Evolutionary conservation across 2,797 vertebrate genomes (phyloP), one percentile per base, ranked within the genome.

Genomic region (Xenops minutus): DNA sequence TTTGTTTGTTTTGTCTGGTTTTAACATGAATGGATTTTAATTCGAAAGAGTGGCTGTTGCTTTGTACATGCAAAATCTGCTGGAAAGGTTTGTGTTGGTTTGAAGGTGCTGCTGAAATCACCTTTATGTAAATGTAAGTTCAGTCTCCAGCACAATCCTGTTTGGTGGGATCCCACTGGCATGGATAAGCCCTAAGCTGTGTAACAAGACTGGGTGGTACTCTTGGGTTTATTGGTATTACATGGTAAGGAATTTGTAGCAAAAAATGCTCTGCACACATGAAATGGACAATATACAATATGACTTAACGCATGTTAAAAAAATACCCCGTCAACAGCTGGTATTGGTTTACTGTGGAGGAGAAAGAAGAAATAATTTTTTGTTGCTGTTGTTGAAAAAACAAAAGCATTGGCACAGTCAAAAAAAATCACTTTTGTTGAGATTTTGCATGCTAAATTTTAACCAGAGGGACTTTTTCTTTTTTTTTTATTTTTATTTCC

Each of bases 371-470:
- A 94, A 85, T 82, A 1, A 30, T 63, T 93, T 96, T 95, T 94
- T 92, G 44, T 92, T 14, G 30, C 80, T 92, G 89, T 90, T 94
- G 54, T 92, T 93, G 79, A 72, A 92, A 89, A 92, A 92, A 95
- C 95, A 96, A 96, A 97, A 95, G 96, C 93, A 75, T 64, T 92
- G 88, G 90, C 93, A 95, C 41, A 87, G 91, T 94, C 24, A 87
- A 92, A 91, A 95, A 85, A 91, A 96, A 90, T 93, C 89, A 86
- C 95, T 94, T 93, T 93, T 90, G 81, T 93, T 92, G 94, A 93
- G 85, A 95, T 76, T 39, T 91, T 93, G 83, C 92, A 96, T 94
- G 96, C 94, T 94, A 95, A 95, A 90, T 96, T 91, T 92, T 92
- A 92, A 83, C 61, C 92, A 91, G 94, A 93, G 61, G 86, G 63